Base-by-base conservation (phyloP, 1,140 invertebrate species). In the Sminthurides bifidus region DNA sequence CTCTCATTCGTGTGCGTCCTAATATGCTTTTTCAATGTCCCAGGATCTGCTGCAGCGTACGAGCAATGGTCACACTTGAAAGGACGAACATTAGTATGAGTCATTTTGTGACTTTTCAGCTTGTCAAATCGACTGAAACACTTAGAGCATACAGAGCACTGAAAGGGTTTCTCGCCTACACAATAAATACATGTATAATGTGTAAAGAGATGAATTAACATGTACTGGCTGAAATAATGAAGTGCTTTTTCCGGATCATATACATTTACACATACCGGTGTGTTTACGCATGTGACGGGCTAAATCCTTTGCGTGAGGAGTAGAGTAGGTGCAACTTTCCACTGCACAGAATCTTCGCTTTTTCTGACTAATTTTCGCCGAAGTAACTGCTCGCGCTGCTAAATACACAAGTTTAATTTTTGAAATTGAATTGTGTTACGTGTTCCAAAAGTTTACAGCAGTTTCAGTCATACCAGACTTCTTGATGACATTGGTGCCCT, bases 101-200 rank as follows among this genome's bases (percentile, higher is more conserved):
- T 75, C 65, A 76, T 81, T 10, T 19, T 54, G 64, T 85, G 83
- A 26, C 76, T 74, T 31, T 76, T 76, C 2, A 84, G 72, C n/a
- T 82, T 74, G 52, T 75, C 72, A 65, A 76, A 74, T 2, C 81
- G 68, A 68, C 84, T 87, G 66, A 87, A 89, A 14, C 78, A 76
- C 57, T 83, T 80, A 1, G 75, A 75, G 67, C 85, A 89, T 38
- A 79, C 66, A n/a, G 79, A 76, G 66, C 85, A 88, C 35, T 76
- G 74, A 65, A 78, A 84, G 0, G 81, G 82, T 67, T 83, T 80
- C 68, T 85, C 77, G 8, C 80, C 80, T 70, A 37, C 37, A 60
- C 64, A 51, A 19, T 31, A 41, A 33, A 24, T 10, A 46, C 5
- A 48, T 27, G 29, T 14, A 19, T 40, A 23, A 49, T 35, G 48